Conservation (phyloP, 2,888 invertebrate species). For the Odontomyia ornata region DNA sequence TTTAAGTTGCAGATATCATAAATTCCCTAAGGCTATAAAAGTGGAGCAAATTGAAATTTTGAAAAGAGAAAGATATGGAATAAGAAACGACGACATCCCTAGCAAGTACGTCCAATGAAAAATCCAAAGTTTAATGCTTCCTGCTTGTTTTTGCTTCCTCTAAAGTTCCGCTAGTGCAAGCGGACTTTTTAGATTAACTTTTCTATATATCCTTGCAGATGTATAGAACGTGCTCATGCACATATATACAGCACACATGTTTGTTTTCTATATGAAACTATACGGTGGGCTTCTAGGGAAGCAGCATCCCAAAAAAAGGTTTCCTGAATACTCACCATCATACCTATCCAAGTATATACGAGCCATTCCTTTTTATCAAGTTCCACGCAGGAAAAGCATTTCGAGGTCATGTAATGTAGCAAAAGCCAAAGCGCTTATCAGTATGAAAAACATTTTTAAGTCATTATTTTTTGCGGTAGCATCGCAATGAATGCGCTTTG, state of each 20-base stretch:
- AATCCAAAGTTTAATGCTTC: constrained; percentile 31
- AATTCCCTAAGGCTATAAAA: constrained; percentile 48
- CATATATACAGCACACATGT: neutral
- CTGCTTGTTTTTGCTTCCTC: neutral
- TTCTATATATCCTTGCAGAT: neutral
- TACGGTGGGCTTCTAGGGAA: neutral
- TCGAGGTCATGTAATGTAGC: constrained; percentile 43
- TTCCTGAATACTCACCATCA: constrained; percentile 20
- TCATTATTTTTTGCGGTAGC: constrained; percentile 32
- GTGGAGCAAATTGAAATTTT: constrained; percentile 49
- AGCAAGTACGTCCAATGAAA: constrained; percentile 3
- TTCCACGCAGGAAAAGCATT: constrained; percentile 45
- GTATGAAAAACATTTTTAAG: constrained; percentile 46
- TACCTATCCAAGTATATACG: neutral
- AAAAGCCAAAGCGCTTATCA: constrained; percentile 46
- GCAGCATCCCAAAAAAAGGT: constrained; percentile 20
- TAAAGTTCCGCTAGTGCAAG: neutral
- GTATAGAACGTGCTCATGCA: neutral
- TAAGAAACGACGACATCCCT: constrained; percentile 16
- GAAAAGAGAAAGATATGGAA: constrained; percentile 21
- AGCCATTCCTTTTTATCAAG: constrained; percentile 40
- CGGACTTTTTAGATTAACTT: neutral
- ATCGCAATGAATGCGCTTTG: constrained; percentile 30
- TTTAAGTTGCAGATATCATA: constrained; percentile 49
- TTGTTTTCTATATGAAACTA: neutral